phyloP scores from a whole-genome alignment of 2,113 vertebrate genomes.

The Phasianus colchicus region DNA sequence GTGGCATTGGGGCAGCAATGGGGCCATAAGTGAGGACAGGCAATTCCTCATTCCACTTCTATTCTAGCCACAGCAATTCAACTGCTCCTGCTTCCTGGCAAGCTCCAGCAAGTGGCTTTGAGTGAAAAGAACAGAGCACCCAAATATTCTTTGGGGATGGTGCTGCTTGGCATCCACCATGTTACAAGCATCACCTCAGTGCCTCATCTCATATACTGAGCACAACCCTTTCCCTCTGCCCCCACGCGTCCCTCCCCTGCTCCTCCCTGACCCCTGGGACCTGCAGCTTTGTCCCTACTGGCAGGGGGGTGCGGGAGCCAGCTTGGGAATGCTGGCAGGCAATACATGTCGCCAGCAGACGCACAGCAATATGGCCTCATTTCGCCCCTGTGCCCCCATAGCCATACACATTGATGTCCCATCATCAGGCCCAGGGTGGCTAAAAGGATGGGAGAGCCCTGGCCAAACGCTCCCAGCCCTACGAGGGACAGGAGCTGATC shows the following conservation, averaged over 20 bases:
- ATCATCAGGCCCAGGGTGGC: neutral
- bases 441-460: neutral
- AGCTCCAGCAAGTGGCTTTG: neutral
- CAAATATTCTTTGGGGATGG: neutral
- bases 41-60: neutral
- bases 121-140: neutral
- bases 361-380: slow-evolving; percentile 45
- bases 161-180: neutral
- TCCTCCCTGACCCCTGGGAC: slow-evolving; percentile 19
- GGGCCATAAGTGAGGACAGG: neutral
- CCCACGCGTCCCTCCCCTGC: neutral
- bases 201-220: neutral
- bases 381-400: neutral
- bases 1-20: neutral
- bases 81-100: neutral
- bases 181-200: neutral
- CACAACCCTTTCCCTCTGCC: neutral
- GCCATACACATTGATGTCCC: accelerated
- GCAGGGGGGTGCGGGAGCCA: slow-evolving; percentile 81
- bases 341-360: slow-evolving; percentile 19
- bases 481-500: accelerated
- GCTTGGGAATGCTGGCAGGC: slow-evolving; percentile 64
- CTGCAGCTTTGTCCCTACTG: slow-evolving; percentile 75
- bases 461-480: neutral
- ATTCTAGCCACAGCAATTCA: neutral